Percentiles rank a stretch among this genome's conserved stretches.
phyloP scores from a whole-genome alignment of 64 coral and sea anemone species.

The Montipora efflorescens region DNA sequence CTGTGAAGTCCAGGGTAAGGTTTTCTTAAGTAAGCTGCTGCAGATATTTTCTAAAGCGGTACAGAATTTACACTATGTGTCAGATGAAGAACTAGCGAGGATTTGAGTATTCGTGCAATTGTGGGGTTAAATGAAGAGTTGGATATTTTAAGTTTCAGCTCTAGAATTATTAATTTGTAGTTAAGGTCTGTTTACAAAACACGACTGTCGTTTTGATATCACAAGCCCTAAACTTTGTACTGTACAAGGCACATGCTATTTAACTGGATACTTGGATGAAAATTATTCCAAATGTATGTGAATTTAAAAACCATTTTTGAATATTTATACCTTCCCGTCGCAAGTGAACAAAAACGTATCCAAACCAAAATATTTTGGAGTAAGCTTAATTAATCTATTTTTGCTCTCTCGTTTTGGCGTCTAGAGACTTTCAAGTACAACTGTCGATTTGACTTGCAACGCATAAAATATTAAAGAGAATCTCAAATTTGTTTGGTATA shows the following conservation, averaged over 20 bases:
- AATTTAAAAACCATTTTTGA: background rate
- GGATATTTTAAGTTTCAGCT: background rate
- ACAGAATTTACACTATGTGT: background rate
- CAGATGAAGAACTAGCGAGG: background rate
- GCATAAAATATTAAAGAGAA: background rate
- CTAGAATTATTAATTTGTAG: slow-evolving; percentile 32
- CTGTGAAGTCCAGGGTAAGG: slow-evolving; percentile 82
- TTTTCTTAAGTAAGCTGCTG: background rate
- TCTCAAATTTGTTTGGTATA: background rate
- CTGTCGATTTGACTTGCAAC: background rate
- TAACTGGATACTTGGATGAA: background rate
- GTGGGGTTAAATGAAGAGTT: background rate
- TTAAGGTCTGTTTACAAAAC: slow-evolving; percentile 53
- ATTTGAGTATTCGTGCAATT: background rate
- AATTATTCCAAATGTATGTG: background rate
- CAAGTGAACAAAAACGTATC: background rate
- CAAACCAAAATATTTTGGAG: background rate
- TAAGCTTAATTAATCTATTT: background rate
- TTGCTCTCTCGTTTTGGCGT: background rate
- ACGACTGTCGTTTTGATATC: background rate
- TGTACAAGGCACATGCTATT: background rate
- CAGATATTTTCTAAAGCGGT: background rate
- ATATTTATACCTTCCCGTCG: background rate
- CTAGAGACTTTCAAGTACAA: background rate
- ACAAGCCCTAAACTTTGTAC: too few relatives aligned